Base-by-base conservation (phyloP, 2,797 vertebrate genomes). In the Pseudochromis fuscus region DNA sequence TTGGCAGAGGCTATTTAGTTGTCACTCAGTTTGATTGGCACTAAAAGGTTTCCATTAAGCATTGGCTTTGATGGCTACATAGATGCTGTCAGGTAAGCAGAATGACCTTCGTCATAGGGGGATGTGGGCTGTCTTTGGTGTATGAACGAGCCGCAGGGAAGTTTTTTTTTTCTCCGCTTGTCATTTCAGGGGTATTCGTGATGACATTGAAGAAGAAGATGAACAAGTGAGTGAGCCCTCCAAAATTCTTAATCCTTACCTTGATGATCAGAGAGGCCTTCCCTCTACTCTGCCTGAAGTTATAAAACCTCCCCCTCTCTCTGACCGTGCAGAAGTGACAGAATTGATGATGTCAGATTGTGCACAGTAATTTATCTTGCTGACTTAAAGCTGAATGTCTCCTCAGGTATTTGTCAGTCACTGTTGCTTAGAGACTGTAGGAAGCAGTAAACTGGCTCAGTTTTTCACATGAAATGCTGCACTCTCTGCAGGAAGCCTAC, bases 141-240 rank as follows among this genome's bases (percentile, higher is more conserved):
- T 96, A 94, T 94, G 96, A 96, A 98, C 96, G 95, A 97, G 96
- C 95, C 95, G 97, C 97, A 99, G 98, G 98, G 98, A 99, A 98
- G 98, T 98, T 98, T 98, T 96, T 93, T 70, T 88, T 94, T 99
- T 98, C 96, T 98, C 96, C 95, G 95, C 95, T 99, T 99, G 88
- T 98, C 96, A 96, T 96, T 99, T 94, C 97, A 99, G 98, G 98
- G 98, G 98, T 97, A 98, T 99, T 95, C 96, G 98, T 91, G 98
- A 99, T 97, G 98, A 99, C 97, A 99, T 99, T 96, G 98, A 99
- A 96, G 98, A 99, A 93, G 98, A 99, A 96, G 98, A 99, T 98
- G 98, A 99, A 91, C 98, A 99, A 97, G 98, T 99, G 96, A 98
- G 97, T 98, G 95, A 98, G 94, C 90, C 90, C 93, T 94, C 92